Conservation (phyloP, 2,113 vertebrate genomes). For the Miniopterus natalensis region DNA sequence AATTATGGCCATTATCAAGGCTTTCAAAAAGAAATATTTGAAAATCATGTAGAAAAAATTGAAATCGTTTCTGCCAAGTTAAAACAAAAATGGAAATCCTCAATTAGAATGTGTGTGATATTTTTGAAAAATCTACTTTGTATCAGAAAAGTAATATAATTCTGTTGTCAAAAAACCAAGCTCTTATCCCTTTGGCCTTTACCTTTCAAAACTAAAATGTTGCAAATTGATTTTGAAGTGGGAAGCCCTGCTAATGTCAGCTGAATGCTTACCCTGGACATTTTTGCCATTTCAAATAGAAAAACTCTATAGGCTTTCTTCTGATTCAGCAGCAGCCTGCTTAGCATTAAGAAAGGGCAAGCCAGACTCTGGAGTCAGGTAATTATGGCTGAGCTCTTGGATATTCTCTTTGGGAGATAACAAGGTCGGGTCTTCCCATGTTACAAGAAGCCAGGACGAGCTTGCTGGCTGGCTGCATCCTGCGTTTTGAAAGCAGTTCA, state of each 20-base stretch:
- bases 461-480: conserved; percentile 55
- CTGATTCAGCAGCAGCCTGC: conserved; percentile 68
- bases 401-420: conserved; percentile 74
- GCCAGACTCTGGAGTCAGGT: conserved; percentile 50
- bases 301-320: conserved; percentile 68
- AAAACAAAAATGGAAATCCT: conserved; percentile 64
- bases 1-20: conserved; percentile 56
- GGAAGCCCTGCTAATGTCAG: conserved; percentile 62
- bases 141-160: conserved; percentile 69
- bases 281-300: conserved; percentile 76
- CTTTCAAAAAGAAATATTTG: conserved; percentile 70
- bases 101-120: not conserved
- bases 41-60: conserved; percentile 43
- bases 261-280: conserved; percentile 43
- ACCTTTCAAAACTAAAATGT: conserved; percentile 78
- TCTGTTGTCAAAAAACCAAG: conserved; percentile 64
- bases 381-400: conserved; percentile 72
- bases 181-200: conserved; percentile 74
- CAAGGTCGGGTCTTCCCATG: conserved; percentile 65
- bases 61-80: conserved; percentile 59
- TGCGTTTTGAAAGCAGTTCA: conserved; percentile 58
- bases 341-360: conserved; percentile 71
- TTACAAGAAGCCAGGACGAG: conserved; percentile 70
- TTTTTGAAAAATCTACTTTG: conserved; percentile 54
- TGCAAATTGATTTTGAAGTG: conserved; percentile 74